These are phyloP conservation scores for Macrotis lagotis DNA, from an alignment of 2,113 vertebrate species.

Conservation along the genomic window DNA sequence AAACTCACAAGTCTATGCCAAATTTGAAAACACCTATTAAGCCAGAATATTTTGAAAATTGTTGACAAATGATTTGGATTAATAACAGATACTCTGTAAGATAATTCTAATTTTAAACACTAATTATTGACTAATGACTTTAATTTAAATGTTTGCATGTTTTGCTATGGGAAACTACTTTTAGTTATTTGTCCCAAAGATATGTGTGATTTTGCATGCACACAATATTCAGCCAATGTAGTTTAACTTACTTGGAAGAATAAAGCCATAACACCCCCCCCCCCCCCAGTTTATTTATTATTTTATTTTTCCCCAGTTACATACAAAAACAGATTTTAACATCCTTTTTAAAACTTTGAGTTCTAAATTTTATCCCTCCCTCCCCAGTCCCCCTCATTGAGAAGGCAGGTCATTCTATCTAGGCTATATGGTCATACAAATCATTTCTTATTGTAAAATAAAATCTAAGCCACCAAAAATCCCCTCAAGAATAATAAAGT, in stretches of 20 bases:
- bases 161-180: conserved; percentile 3
- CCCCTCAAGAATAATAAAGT: no score
- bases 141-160: not conserved
- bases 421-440: no score
- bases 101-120: conserved; percentile 11
- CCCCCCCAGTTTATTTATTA: no score
- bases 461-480: no score
- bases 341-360: no score
- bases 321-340: no score
- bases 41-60: not conserved
- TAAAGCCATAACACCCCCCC: no score
- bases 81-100: not conserved
- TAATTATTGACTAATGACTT: conserved; percentile 15
- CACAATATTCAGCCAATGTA: conserved; percentile 13
- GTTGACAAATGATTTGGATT: not conserved
- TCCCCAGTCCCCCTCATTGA: no score
- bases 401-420: no score
- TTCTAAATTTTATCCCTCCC: no score
- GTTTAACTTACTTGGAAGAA: conserved; percentile 8
- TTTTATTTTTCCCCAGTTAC: no score
- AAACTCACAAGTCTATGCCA: not conserved
- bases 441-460: no score
- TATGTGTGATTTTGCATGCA: not conserved
- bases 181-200: not conserved
- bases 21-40: not conserved